Percentiles rank a stretch among this genome's conserved stretches.
phyloP scores from a whole-genome alignment of 2,797 vertebrate genomes.

The Leptodactylus fallax region DNA sequence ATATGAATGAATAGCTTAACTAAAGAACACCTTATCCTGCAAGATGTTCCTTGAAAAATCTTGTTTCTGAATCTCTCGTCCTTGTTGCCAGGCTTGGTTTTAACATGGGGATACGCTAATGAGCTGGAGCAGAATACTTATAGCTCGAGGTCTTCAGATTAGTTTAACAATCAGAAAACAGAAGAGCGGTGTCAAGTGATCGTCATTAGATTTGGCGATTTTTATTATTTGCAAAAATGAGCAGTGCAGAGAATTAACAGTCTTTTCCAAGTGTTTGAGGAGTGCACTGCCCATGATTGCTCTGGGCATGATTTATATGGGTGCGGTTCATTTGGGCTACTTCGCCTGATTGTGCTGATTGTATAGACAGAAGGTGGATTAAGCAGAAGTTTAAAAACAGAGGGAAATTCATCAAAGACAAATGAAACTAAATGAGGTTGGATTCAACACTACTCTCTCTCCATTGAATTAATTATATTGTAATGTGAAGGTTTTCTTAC shows the following conservation, averaged over 20 bases:
- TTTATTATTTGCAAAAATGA: constrained; percentile 21
- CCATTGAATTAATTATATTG: background rate
- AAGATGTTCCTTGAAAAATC: background rate
- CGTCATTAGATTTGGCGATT: background rate
- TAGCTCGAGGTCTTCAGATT: background rate
- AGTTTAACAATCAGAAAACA: constrained; percentile 10
- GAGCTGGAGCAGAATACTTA: background rate
- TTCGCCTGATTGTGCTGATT: constrained; percentile 51
- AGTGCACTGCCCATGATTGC: constrained; percentile 19
- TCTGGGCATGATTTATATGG: constrained; percentile 24
- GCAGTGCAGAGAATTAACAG: background rate
- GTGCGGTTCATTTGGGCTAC: constrained; percentile 20
- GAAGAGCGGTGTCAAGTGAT: constrained; percentile 16
- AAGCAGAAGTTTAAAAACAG: constrained; percentile 23
- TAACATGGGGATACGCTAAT: background rate
- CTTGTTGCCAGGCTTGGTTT: background rate
- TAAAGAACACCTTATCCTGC: background rate
- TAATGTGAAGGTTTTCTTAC: background rate
- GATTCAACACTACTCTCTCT: constrained; percentile 13
- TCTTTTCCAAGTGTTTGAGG: background rate
- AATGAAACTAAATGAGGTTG: constrained; percentile 13
- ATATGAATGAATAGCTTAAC: background rate
- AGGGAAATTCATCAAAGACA: constrained; percentile 22
- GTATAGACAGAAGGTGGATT: constrained; percentile 18
- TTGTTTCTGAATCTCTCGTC: background rate